Evolutionary conservation across 53 echinoderm and acorn worm genomes (phyloP).

Genomic region (Mesocentrotus franciscanus): DNA sequence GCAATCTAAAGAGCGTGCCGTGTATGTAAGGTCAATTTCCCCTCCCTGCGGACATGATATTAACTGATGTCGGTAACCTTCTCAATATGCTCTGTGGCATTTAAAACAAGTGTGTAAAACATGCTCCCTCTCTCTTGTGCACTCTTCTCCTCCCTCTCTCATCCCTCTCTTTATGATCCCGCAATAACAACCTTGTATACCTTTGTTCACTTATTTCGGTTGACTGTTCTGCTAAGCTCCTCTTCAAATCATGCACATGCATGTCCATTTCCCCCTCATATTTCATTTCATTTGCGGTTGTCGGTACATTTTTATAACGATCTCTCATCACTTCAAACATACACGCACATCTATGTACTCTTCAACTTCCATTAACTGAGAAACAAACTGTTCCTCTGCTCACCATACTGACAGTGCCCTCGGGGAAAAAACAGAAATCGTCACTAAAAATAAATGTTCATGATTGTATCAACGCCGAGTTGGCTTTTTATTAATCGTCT

Average conservation of each 20-base stretch:
- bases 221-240: constrained; percentile 14
- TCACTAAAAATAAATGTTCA: not conserved
- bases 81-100: constrained; percentile 33
- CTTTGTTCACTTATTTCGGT: not conserved
- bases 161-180: not conserved
- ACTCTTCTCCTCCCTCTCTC: not conserved
- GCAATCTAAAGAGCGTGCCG: constrained; percentile 8
- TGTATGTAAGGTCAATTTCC: constrained; percentile 15
- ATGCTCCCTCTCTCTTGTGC: not conserved
- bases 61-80: constrained; percentile 8
- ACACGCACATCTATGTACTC: not conserved
- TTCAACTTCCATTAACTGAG: not conserved
- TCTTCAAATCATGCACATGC: not conserved
- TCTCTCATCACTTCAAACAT: not conserved
- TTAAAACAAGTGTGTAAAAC: not conserved
- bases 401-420: not conserved
- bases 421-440: not conserved
- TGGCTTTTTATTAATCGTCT: not conserved
- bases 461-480: not conserved
- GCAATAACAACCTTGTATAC: not conserved
- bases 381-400: not conserved
- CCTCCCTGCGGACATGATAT: constrained; percentile 30
- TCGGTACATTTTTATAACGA: not conserved
- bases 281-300: constrained; percentile 3
- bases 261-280: constrained; percentile 9